phyloP scores from a whole-genome alignment of 2,113 vertebrate genomes.

The Ceratotherium simum region DNA sequence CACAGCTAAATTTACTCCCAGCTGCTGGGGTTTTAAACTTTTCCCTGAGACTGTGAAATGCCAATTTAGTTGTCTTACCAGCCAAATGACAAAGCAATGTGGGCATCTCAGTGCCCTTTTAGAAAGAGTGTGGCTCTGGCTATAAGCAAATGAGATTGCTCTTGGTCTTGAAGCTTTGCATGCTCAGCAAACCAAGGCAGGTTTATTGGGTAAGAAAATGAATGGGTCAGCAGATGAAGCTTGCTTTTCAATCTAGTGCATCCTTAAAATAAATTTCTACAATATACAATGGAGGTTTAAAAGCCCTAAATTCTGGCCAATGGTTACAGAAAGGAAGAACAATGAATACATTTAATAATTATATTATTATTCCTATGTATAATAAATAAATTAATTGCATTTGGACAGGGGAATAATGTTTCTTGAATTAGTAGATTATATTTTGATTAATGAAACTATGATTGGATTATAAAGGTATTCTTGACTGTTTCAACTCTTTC shows the following conservation, averaged over 20 bases:
- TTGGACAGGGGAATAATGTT: background rate
- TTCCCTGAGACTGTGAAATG: constrained; percentile 15
- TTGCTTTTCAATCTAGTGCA: constrained; percentile 28
- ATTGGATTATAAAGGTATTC: constrained; percentile 39
- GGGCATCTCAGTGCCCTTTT: background rate
- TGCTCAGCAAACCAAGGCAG: constrained; percentile 42
- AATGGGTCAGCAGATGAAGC: background rate
- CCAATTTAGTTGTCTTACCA: constrained; percentile 52
- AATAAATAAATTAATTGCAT: background rate
- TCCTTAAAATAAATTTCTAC: constrained; percentile 16
- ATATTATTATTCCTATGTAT: constrained; percentile 11
- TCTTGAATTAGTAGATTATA: constrained; percentile 49
- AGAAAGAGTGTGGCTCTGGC: constrained; percentile 30
- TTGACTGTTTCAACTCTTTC: background rate
- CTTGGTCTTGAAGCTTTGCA: constrained; percentile 3
- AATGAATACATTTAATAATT: constrained; percentile 22
- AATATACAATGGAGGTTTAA: background rate
- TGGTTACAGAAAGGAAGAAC: background rate
- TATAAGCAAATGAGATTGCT: constrained; percentile 27
- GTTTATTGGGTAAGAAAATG: constrained; percentile 64
- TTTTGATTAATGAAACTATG: constrained; percentile 23
- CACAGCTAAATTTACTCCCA: constrained; percentile 45
- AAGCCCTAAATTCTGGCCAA: background rate
- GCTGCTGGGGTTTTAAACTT: constrained; percentile 42
- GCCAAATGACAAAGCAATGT: constrained; percentile 33